Evolutionary conservation across 2,888 invertebrate species (phyloP).

Genomic region (Candidula unifasciata): DNA sequence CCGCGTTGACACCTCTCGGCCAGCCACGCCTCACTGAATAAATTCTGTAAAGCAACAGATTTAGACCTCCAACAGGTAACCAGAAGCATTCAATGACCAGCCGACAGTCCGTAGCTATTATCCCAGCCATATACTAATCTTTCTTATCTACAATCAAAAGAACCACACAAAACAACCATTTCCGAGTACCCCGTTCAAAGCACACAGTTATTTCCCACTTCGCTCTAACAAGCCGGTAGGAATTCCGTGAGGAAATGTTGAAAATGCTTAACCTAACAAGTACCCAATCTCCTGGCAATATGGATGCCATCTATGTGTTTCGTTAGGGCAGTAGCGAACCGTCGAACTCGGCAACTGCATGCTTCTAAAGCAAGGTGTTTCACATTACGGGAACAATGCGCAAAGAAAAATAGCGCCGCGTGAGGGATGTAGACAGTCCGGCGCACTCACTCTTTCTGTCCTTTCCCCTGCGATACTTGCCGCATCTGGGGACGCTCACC

Average conservation of each 20-base stretch:
- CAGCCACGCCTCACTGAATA: too few relatives aligned
- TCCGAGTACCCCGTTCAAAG: slow-evolving; percentile 45
- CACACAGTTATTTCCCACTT: slow-evolving; percentile 47
- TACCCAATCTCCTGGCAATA: slow-evolving; percentile 25
- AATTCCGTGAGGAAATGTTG: slow-evolving; percentile 40
- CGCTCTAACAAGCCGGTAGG: slow-evolving; percentile 10
- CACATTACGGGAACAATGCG: slow-evolving; percentile 46
- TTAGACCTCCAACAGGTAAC: not conserved
- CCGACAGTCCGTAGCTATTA: not conserved
- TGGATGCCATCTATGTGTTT: slow-evolving; percentile 42
- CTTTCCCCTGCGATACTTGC: slow-evolving; percentile 40
- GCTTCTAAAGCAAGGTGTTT: slow-evolving; percentile 42
- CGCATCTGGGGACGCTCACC: slow-evolving; percentile 34
- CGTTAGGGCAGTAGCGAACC: slow-evolving; percentile 45
- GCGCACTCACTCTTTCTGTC: slow-evolving; percentile 41
- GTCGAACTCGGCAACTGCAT: slow-evolving; percentile 5
- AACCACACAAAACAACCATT: slow-evolving; percentile 36
- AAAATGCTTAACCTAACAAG: slow-evolving; percentile 43
- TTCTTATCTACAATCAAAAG: not conserved
- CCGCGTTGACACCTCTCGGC: too few relatives aligned
- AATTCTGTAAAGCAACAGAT: not conserved
- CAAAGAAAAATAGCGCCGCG: slow-evolving; percentile 43
- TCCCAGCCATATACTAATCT: not conserved
- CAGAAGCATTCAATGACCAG: not conserved
- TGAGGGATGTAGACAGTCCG: slow-evolving; percentile 45